A percentile compares a stretch with the other conserved stretches of the same genome.
These are phyloP conservation scores for Eufriesea mexicana DNA, from an alignment of 1,140 invertebrate genomes.

Conservation along the genomic window DNA sequence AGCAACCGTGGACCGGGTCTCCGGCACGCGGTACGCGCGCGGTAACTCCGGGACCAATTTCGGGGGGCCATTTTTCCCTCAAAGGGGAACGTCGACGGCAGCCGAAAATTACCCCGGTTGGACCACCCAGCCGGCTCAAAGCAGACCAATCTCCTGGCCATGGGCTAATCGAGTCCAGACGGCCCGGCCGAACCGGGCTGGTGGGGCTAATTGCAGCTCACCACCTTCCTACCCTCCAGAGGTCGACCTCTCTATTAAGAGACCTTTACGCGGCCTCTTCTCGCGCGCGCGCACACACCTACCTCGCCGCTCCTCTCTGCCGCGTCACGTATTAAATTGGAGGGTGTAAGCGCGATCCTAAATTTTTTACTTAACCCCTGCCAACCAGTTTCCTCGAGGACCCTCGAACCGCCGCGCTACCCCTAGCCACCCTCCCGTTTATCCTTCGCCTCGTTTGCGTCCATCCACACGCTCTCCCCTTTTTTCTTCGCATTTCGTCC, in stretches of 20 bases:
- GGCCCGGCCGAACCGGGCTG: slow-evolving; percentile 35
- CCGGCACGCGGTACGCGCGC: slow-evolving; percentile 26
- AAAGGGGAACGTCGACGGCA: slow-evolving; percentile 67
- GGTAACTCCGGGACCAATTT: slow-evolving; percentile 64
- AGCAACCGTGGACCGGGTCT: background rate
- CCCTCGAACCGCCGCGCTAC: slow-evolving; percentile 8
- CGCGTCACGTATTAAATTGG: slow-evolving; percentile 79
- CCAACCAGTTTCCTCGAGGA: slow-evolving; percentile 40
- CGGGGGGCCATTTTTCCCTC: slow-evolving; percentile 73
- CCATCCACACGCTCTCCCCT: background rate
- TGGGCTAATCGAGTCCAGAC: slow-evolving; percentile 69
- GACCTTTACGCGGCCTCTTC: slow-evolving; percentile 63
- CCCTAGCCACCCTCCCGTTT: background rate
- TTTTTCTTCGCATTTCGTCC: too few relatives aligned
- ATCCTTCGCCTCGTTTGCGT: background rate
- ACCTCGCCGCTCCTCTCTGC: slow-evolving; percentile 41
- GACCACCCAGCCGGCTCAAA: slow-evolving; percentile 77
- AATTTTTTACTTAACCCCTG: slow-evolving; percentile 48
- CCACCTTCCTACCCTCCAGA: slow-evolving; percentile 63
- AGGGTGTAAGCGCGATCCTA: slow-evolving; percentile 62
- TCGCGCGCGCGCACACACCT: slow-evolving; percentile 40
- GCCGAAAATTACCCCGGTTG: slow-evolving; percentile 76
- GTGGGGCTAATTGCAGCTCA: slow-evolving; percentile 77
- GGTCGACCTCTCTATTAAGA: slow-evolving; percentile 72
- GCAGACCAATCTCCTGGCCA: slow-evolving; percentile 78